Evolutionary conservation across 2,797 vertebrate species (phyloP).

Genomic region (Tapirus indicus): DNA sequence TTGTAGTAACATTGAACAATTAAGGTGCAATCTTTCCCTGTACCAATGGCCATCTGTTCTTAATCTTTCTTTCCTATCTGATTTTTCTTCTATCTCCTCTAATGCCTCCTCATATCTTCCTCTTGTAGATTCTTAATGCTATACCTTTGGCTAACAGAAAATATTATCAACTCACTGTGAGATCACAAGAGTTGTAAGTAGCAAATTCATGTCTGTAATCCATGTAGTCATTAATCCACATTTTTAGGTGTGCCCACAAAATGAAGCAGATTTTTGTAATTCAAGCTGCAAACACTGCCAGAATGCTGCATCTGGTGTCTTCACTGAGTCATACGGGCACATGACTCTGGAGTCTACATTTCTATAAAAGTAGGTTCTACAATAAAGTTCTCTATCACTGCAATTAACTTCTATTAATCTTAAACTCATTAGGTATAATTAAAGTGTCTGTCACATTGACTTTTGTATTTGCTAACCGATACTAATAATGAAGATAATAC

Average conservation of each 20-base stretch:
- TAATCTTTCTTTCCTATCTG: conserved; percentile 6
- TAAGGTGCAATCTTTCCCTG: not conserved
- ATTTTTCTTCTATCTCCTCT: not conserved
- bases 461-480: conserved; percentile 1
- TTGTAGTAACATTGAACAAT: not conserved
- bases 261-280: not conserved
- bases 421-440: not conserved
- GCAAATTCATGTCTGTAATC: not conserved
- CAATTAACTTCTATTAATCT: not conserved
- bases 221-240: not conserved
- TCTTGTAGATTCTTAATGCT: conserved; percentile 8
- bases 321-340: not conserved
- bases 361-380: not conserved
- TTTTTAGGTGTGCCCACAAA: not conserved
- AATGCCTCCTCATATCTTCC: not conserved
- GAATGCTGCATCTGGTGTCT: not conserved
- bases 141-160: not conserved
- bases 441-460: not conserved
- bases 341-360: not conserved
- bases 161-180: not conserved
- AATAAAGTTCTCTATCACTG: not conserved
- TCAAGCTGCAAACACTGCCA: not conserved
- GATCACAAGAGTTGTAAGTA: not conserved
- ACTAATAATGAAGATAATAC: not conserved
- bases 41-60: not conserved